Base-by-base conservation (phyloP, 1,140 invertebrate species). In the Drosophila arawakana region DNA sequence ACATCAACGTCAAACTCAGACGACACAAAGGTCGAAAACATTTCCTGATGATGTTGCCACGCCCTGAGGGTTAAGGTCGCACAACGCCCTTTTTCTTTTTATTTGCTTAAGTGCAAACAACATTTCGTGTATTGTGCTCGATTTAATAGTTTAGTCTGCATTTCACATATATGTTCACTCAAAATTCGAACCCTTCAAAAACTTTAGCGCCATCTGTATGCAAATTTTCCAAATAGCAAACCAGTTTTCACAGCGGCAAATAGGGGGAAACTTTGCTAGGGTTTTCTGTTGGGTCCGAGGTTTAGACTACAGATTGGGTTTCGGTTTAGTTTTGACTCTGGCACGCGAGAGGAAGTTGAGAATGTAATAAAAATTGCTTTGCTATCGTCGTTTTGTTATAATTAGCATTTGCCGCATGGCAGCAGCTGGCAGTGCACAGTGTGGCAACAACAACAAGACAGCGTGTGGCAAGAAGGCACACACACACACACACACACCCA, bases 351-450 rank as follows among this genome's bases (percentile, higher is more conserved):
- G 73, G 54, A 76, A 76, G 80, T 82, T 30, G 62, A 60, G 52
- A 76, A 69, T 79, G 61, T 76, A 73, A 80, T 83, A 66, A 80
- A 80, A 80, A 75, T 72, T 75, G 72, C 58, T 41, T 76, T 49
- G 35, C 66, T 58, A 79, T 79, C 62, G 76, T 57, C 68, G 69
- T 80, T 83, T 66, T 52, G 76, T 66, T 76, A 83, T 73, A 83
- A 83, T 83, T 83, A 84, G 67, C 80, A 80, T 82, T 65, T 63
- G 44, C 76, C 80, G 50, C 63, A 69, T 76, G 80, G 55, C 73
- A 76, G 67, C 80, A 83, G 80, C 80, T 82, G 80, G 21, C 44
- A 9, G 35, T 34, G 41, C 25, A 15, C 34, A 39, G 10, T 21
- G 9, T 4, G 37, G 30, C 21, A 41, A 7, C 10, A 21, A 44